Percentiles rank a stretch among this genome's conserved stretches.
Evolutionary conservation across 2,113 vertebrate species (phyloP).

Genomic region (Eulemur rufifrons): DNA sequence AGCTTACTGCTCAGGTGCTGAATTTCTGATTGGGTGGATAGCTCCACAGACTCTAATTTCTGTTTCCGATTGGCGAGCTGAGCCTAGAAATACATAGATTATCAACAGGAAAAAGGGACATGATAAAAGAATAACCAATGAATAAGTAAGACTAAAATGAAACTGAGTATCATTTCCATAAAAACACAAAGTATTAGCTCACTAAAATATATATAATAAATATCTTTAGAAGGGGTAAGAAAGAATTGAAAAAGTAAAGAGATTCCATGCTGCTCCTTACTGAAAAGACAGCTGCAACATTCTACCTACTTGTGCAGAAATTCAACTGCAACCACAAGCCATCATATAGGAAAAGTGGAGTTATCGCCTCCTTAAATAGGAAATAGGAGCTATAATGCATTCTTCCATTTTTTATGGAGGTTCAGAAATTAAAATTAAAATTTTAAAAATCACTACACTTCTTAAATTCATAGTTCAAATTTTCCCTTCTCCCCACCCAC

Average conservation of each 20-base stretch:
- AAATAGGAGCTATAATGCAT: background rate
- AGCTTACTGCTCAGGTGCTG: conserved; percentile 87
- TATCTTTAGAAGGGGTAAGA: background rate
- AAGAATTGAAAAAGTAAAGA: background rate
- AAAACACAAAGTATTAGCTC: background rate
- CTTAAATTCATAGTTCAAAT: background rate
- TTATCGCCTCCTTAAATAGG: background rate
- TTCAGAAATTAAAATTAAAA: background rate
- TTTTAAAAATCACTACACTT: background rate
- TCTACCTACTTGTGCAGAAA: background rate
- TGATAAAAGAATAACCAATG: background rate
- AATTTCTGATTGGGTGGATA: conserved; percentile 86
- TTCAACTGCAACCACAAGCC: background rate
- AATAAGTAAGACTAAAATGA: background rate
- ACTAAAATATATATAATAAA: background rate
- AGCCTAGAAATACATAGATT: conserved; percentile 81
- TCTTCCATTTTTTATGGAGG: background rate
- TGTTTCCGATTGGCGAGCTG: conserved; percentile 83
- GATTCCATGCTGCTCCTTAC: background rate
- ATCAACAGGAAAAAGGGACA: background rate
- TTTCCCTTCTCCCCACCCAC: background rate
- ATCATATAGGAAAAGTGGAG: background rate
- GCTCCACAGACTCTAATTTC: conserved; percentile 86
- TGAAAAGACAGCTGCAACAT: background rate
- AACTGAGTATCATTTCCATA: conserved; percentile 38